Conservation (phyloP, 2,797 vertebrate genomes). For the Cheirogaleus major region DNA sequence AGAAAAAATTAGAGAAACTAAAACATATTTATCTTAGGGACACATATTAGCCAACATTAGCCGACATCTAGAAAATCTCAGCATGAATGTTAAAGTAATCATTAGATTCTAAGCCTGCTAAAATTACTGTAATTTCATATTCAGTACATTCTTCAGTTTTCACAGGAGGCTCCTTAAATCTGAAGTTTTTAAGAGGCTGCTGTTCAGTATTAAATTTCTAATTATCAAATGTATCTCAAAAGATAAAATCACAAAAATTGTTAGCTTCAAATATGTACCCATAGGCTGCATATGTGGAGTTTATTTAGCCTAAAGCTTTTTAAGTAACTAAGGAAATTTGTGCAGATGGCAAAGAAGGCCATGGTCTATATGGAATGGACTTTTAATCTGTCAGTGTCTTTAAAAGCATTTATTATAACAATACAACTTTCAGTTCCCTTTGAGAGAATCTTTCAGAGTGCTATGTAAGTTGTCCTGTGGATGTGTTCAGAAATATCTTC, state of each 20-base stretch:
- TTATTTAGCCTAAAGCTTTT: conserved; percentile 56
- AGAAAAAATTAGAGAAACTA: conserved; percentile 50
- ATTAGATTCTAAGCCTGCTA: conserved; percentile 53
- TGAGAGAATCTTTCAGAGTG: not conserved
- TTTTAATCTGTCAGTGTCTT: not conserved
- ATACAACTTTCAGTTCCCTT: not conserved
- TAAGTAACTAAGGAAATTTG: conserved; percentile 20
- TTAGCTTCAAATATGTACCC: conserved; percentile 34
- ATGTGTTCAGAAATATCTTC: not conserved
- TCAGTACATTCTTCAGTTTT: conserved; percentile 59
- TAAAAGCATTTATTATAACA: not conserved
- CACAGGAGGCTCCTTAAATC: conserved; percentile 53
- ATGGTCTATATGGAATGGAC: not conserved
- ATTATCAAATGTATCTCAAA: conserved; percentile 47
- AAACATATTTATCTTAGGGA: conserved; percentile 64
- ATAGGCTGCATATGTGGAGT: not conserved
- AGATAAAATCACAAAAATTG: conserved; percentile 57
- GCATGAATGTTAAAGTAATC: conserved; percentile 51
- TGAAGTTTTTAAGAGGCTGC: conserved; percentile 60
- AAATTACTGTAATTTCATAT: conserved; percentile 71
- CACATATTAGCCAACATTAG: conserved; percentile 52
- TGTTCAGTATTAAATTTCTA: conserved; percentile 56
- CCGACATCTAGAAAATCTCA: conserved; percentile 64
- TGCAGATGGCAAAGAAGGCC: conserved; percentile 6
- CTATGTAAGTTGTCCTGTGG: not conserved